These are phyloP conservation scores for Amblyraja radiata DNA, from an alignment of 2,797 vertebrate species.

Conservation along the genomic window DNA sequence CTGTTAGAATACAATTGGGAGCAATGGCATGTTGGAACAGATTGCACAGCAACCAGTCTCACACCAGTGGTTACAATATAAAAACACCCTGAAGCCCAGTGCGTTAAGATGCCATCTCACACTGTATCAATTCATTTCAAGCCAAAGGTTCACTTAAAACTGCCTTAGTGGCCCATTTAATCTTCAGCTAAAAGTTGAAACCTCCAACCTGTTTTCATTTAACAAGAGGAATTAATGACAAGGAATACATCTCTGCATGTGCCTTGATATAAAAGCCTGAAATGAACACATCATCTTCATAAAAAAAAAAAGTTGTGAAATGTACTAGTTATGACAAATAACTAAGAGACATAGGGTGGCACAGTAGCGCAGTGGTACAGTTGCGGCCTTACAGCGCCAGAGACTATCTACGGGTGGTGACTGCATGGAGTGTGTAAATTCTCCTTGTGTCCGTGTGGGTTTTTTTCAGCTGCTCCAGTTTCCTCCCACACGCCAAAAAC, in stretches of 20 bases:
- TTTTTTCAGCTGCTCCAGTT: too few relatives aligned
- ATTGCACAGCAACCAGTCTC: conserved; percentile 1
- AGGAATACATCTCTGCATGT: background rate
- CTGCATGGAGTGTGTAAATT: too few relatives aligned
- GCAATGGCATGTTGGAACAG: conserved; percentile 2
- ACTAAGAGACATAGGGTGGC: background rate
- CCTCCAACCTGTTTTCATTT: background rate
- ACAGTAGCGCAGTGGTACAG: too few relatives aligned
- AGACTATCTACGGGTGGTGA: too few relatives aligned
- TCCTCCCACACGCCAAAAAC: too few relatives aligned
- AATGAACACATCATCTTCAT: background rate
- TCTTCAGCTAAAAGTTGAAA: background rate
- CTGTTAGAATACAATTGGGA: background rate
- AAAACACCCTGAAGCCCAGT: background rate
- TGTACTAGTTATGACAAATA: too few relatives aligned
- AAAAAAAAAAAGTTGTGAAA: background rate
- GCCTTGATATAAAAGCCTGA: background rate
- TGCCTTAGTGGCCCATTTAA: background rate
- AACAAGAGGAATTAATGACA: background rate
- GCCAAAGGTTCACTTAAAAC: background rate
- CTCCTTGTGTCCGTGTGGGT: too few relatives aligned
- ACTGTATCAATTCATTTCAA: background rate
- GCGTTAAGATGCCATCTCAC: conserved; percentile 5
- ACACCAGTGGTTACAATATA: background rate
- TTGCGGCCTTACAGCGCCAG: too few relatives aligned